Evolutionary conservation across 2,888 invertebrate genomes (phyloP), one percentile per base, ranked within the genome.

Genomic region (Ischnura elegans): DNA sequence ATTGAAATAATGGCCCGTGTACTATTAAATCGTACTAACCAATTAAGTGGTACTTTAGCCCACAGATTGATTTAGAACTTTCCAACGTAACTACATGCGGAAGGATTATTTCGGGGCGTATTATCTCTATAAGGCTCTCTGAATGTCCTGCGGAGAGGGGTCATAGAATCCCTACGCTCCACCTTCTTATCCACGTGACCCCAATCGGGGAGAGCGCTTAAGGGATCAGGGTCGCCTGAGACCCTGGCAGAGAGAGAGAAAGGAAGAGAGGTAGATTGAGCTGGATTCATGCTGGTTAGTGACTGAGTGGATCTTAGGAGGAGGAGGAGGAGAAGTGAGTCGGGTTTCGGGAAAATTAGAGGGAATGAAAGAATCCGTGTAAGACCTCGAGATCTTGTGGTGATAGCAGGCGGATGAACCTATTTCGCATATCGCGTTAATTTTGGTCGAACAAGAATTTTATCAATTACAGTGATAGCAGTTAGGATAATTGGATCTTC

Each of bases 151-250:
- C 36, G 10, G 13, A 13, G 36, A n/a, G 2, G 76, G 76, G 76
- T 76, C 76, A 76, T 13, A 16, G 76, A 29, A 36, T n/a, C 76
- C 25, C 76, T 36, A 16, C 76, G 8, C 76, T 36, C 36, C 8
- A 16, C 76, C 36, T 16, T 13, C 36, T 36, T 16, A 29, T 36
- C 36, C 76, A 29, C 10, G 29, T 36, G 10, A 10, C 29, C 76
- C 36, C 76, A 76, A 76, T 76, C 36, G 76, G 36, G 66, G 36
- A 76, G 76, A 2, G 76, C 76, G 76, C 76, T 76, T 76, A 76
- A 76, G 25, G 76, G 76, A 76, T 76, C 36, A 76, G 61, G 76
- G 29, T 76, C 19, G 36, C 76, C 76, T 76, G 76, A 76, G 76
- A 76, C 76, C 61, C 76, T 10, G 76, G 36, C 29, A 29, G 25